Conservation (phyloP, 2,888 invertebrate genomes). For the Drosophila paranaensis region DNA sequence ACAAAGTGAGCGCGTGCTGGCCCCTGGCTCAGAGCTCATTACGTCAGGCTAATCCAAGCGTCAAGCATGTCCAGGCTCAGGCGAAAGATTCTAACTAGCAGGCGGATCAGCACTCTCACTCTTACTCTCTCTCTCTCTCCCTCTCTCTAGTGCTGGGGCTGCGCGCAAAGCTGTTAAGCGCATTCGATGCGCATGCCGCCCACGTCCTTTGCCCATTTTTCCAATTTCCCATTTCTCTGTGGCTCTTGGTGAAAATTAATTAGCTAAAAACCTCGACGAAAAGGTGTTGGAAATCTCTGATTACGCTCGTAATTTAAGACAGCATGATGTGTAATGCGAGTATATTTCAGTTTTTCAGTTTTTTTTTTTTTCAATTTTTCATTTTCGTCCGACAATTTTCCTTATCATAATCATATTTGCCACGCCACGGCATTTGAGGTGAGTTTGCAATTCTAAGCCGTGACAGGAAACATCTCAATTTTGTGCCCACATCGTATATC, state of each 20-base stretch:
- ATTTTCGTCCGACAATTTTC: constrained; percentile 15
- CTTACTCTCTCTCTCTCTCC: no score
- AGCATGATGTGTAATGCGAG: constrained; percentile 62
- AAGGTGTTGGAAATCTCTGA: constrained; percentile 78
- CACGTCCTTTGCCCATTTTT: constrained; percentile 26
- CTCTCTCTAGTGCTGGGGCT: neutral
- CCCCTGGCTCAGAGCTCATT: constrained; percentile 50
- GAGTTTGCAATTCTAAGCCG: constrained; percentile 67
- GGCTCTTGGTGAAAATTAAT: constrained; percentile 50
- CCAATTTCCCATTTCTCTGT: neutral
- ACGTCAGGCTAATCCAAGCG: constrained; percentile 62
- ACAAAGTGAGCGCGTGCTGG: constrained; percentile 56
- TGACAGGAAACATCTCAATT: constrained; percentile 76
- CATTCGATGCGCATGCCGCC: constrained; percentile 72
- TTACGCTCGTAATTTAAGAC: constrained; percentile 71
- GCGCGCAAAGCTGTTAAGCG: constrained; percentile 70
- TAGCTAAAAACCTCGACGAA: constrained; percentile 53
- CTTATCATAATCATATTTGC: constrained; percentile 75
- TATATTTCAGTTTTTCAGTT: constrained; percentile 22
- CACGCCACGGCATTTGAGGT: constrained; percentile 50
- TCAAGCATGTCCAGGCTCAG: constrained; percentile 56
- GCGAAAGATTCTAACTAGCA: constrained; percentile 11
- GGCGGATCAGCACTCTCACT: constrained; percentile 7
- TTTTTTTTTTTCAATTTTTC: constrained; percentile 25
- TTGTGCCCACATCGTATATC: constrained; percentile 53